phyloP scores from a whole-genome alignment of 2,888 invertebrate genomes.

The Phasia obesa region DNA sequence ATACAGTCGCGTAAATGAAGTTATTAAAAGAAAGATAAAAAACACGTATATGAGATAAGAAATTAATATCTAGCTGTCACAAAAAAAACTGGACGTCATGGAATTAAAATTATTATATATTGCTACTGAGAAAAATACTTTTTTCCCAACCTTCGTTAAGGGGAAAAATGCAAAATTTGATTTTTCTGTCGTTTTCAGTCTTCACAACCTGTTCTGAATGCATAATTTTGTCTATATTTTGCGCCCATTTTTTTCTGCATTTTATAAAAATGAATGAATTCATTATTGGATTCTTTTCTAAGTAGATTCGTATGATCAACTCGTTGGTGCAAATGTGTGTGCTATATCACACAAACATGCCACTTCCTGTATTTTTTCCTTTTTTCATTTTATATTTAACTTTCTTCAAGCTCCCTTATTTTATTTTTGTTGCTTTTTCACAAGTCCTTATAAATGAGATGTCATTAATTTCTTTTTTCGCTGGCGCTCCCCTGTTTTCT shows the following conservation, averaged over 20 bases:
- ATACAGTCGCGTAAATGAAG: too few relatives aligned
- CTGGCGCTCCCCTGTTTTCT: constrained; percentile 18
- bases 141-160: not conserved
- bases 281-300: constrained; percentile 57
- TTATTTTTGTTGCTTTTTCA: constrained; percentile 15
- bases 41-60: too few relatives aligned
- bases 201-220: constrained; percentile 62
- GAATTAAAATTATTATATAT: too few relatives aligned
- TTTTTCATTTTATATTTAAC: constrained; percentile 12
- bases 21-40: too few relatives aligned
- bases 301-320: constrained; percentile 18
- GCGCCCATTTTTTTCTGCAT: constrained; percentile 38
- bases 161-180: constrained; percentile 22
- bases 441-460: constrained; percentile 61
- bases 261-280: constrained; percentile 63
- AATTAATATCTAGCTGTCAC: too few relatives aligned
- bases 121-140: too few relatives aligned
- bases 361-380: constrained; percentile 37
- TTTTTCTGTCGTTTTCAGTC: constrained; percentile 17
- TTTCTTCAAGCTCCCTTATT: constrained; percentile 26
- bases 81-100: too few relatives aligned
- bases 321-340: constrained; percentile 14
- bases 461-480: constrained; percentile 47
- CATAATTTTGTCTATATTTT: constrained; percentile 56
- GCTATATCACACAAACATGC: constrained; percentile 58